These are phyloP conservation scores for Melanophora roralis DNA, from an alignment of 2,888 invertebrate species.

Conservation along the genomic window DNA sequence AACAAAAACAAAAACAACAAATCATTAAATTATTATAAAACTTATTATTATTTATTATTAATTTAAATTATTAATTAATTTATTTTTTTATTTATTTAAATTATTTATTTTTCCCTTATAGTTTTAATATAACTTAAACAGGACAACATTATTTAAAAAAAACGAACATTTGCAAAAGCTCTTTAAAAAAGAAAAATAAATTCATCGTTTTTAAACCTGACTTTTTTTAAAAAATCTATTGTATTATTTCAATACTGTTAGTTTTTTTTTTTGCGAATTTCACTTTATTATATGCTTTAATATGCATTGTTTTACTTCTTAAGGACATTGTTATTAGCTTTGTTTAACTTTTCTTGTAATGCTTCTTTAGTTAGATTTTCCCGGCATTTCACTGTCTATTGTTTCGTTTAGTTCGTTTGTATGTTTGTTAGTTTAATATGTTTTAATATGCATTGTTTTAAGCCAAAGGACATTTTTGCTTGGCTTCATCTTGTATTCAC, in stretches of 20 bases:
- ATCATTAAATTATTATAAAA: conserved; percentile 30
- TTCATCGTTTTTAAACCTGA: too few species aligned
- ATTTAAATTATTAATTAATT: too few species aligned
- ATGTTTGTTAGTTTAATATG: conserved; percentile 47
- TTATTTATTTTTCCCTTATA: conserved; percentile 61
- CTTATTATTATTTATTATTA: conserved; percentile 39
- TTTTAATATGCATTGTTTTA: conserved; percentile 53
- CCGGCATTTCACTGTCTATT: conserved; percentile 5
- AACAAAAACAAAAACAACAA: not conserved
- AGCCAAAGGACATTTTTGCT: conserved; percentile 45
- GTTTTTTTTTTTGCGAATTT: too few species aligned
- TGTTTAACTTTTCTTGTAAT: not conserved
- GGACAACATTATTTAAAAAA: conserved; percentile 27
- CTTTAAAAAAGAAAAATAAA: conserved; percentile 16
- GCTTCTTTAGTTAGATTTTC: not conserved
- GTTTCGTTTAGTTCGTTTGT: conserved; percentile 27
- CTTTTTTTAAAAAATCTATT: too few species aligned
- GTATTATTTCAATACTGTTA: too few species aligned
- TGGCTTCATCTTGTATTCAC: conserved; percentile 22
- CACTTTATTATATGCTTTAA: not conserved
- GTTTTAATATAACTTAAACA: conserved; percentile 14
- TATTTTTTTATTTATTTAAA: conserved; percentile 60
- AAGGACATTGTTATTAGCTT: too few species aligned
- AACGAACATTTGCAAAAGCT: conserved; percentile 12
- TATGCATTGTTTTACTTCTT: too few species aligned